A percentile compares a stretch with the other conserved stretches of the same genome.
Conservation (phyloP, 1,140 invertebrate genomes). For the Elymnias hypermnestra region DNA sequence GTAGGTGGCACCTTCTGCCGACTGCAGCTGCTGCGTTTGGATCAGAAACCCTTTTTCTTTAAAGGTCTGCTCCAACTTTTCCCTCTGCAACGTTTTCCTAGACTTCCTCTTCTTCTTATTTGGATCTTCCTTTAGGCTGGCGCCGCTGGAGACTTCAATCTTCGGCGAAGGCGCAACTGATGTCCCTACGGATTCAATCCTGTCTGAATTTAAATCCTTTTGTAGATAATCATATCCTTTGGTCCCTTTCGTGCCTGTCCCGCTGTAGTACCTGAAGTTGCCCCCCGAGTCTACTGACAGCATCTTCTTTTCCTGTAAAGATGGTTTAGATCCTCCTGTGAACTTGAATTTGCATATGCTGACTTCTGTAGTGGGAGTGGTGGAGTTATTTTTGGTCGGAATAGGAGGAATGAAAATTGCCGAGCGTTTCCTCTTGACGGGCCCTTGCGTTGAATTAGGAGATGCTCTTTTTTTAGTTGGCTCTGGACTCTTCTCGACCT, state of each 20-base stretch:
- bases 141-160: conserved; percentile 36
- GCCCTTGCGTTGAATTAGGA: conserved; percentile 47
- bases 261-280: conserved; percentile 90
- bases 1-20: conserved; percentile 93
- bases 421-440: conserved; percentile 85
- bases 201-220: conserved; percentile 80
- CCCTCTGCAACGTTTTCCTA: conserved; percentile 87
- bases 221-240: conserved; percentile 87
- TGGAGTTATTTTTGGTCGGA: conserved; percentile 81
- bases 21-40: conserved; percentile 93
- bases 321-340: conserved; percentile 89
- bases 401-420: conserved; percentile 89
- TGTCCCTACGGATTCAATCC: conserved; percentile 21
- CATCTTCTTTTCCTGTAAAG: conserved; percentile 93
- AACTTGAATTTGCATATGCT: conserved; percentile 96
- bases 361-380: conserved; percentile 86
- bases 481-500: conserved; percentile 46
- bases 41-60: conserved; percentile 95
- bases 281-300: conserved; percentile 90
- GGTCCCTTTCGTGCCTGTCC: conserved; percentile 85
- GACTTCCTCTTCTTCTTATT: conserved; percentile 84
- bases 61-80: conserved; percentile 93
- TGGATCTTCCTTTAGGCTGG: conserved; percentile 52
- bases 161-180: conserved; percentile 45
- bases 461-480: conserved; percentile 45